phyloP scores from a whole-genome alignment of 1,140 invertebrate genomes.

The Choristoneura fumiferana region DNA sequence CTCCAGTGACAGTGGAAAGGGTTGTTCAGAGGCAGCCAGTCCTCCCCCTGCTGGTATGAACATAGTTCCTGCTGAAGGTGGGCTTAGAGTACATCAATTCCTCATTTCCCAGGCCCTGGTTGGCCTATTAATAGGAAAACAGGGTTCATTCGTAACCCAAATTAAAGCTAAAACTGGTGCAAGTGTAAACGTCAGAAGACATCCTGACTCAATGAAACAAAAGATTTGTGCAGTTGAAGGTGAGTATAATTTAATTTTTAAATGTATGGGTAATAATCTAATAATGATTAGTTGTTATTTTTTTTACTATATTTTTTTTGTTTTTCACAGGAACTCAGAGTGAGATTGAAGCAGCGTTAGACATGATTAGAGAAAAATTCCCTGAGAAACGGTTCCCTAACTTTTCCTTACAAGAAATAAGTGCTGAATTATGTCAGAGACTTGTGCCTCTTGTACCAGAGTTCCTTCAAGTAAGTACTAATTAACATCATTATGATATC shows the following conservation, averaged over 20 bases:
- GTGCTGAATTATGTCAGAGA: constrained; percentile 79
- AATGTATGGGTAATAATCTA: too few relatives aligned
- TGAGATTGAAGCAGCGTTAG: constrained; percentile 88
- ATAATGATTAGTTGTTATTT: too few relatives aligned
- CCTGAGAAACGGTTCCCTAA: constrained; percentile 88
- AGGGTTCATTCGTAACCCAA: constrained; percentile 88
- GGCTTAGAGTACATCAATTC: constrained; percentile 83
- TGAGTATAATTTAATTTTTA: constrained; percentile 52
- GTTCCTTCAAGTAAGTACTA: constrained; percentile 81
- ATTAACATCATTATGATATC: too few relatives aligned
- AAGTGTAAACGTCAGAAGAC: constrained; percentile 87
- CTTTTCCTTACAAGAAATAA: constrained; percentile 88
- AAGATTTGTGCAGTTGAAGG: constrained; percentile 93
- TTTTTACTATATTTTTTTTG: too few relatives aligned
- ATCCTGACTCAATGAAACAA: constrained; percentile 83
- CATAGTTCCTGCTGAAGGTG: constrained; percentile 58
- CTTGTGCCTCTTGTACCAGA: constrained; percentile 80
- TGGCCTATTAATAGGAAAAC: constrained; percentile 92
- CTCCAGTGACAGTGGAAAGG: constrained; percentile 88
- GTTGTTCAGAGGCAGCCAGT: constrained; percentile 83
- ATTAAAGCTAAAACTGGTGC: constrained; percentile 90
- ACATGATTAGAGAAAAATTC: constrained; percentile 90
- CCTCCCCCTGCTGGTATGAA: constrained; percentile 78
- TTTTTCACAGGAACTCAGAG: constrained; percentile 84
- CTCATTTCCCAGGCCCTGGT: constrained; percentile 88